Evolutionary conservation across 2,888 invertebrate species (phyloP).

Genomic region (Spilarctia lutea): DNA sequence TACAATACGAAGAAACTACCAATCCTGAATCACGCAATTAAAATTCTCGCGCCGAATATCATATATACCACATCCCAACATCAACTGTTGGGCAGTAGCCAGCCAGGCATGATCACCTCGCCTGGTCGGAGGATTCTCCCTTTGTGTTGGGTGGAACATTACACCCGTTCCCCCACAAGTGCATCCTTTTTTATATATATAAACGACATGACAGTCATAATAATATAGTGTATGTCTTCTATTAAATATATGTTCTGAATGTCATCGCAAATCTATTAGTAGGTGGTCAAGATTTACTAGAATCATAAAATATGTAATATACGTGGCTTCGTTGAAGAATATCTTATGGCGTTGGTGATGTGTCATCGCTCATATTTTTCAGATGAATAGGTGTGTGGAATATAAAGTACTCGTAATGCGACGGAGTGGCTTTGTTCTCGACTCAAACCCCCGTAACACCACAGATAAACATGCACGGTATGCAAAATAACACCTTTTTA

Average conservation of each 20-base stretch:
- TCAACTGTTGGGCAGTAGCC: no score
- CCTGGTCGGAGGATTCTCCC: no score
- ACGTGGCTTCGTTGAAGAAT: constrained; percentile 28
- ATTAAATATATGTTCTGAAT: not conserved
- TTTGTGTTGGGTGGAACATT: no score
- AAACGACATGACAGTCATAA: not conserved
- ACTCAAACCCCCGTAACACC: constrained; percentile 7
- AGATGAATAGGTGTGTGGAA: constrained; percentile 35
- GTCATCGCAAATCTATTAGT: not conserved
- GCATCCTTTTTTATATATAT: no score
- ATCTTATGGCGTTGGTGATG: not conserved
- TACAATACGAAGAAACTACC: no score
- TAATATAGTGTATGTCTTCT: not conserved
- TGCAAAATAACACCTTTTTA: not conserved
- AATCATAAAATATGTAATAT: constrained; percentile 8
- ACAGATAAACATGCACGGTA: not conserved
- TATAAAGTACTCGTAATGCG: constrained; percentile 51
- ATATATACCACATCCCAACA: no score
- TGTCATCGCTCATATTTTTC: constrained; percentile 5
- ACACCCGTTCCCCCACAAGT: no score
- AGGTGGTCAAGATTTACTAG: not conserved
- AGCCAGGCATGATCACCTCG: no score
- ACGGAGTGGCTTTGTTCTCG: constrained; percentile 46
- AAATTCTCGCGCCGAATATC: no score
- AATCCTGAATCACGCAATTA: no score